phyloP scores from a whole-genome alignment of 2,888 invertebrate species.

The Galerucella nymphaeae region DNA sequence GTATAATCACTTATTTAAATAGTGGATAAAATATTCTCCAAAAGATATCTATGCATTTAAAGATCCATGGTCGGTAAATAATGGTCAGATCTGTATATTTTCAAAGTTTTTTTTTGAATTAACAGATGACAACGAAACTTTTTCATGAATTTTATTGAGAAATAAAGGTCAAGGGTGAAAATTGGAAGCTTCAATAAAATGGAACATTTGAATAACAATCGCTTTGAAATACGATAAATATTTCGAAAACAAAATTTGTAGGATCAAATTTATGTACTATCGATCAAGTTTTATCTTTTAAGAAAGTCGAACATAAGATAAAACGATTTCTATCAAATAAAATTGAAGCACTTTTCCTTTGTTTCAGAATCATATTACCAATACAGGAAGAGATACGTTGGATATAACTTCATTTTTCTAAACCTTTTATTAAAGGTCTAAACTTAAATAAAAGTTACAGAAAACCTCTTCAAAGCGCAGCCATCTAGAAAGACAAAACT shows the following conservation, averaged over 20 bases:
- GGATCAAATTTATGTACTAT: neutral
- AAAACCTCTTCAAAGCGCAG: slow-evolving; percentile 38
- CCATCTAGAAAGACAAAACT: slow-evolving; percentile 39
- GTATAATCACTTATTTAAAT: no score
- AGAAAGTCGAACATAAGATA: slow-evolving; percentile 7
- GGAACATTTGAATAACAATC: neutral
- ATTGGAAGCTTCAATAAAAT: no score
- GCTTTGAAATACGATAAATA: neutral
- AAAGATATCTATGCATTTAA: no score
- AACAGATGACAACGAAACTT: no score
- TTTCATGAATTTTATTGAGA: no score
- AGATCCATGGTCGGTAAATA: no score
- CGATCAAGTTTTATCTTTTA: slow-evolving; percentile 1
- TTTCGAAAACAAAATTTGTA: neutral
- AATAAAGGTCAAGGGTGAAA: no score
- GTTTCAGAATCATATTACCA: slow-evolving; percentile 14
- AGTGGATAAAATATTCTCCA: no score
- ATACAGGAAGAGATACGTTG: slow-evolving; percentile 7
- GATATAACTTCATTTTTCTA: slow-evolving; percentile 25
- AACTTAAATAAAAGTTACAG: slow-evolving; percentile 39
- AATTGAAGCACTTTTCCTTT: slow-evolving; percentile 17
- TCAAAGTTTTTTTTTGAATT: no score
- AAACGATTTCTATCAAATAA: slow-evolving; percentile 5
- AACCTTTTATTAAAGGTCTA: slow-evolving; percentile 32
- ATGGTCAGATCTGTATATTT: no score